A percentile compares a stretch with the other conserved stretches of the same genome.
phyloP scores from a whole-genome alignment of 2,888 invertebrate genomes.

The Cephus pulcher region DNA sequence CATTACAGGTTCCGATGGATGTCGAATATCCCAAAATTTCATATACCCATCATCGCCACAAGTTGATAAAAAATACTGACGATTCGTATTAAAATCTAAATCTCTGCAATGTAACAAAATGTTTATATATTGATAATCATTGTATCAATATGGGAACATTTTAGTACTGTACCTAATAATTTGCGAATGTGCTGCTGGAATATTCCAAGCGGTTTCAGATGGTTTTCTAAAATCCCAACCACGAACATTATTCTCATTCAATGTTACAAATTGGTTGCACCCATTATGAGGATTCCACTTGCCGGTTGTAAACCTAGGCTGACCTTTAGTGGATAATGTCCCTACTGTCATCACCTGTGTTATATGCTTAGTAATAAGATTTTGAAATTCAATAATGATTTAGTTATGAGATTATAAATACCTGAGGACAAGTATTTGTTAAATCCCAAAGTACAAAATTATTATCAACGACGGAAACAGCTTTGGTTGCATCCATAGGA shows the following conservation, averaged over 20 bases:
- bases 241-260: conserved; percentile 86
- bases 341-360: conserved; percentile 54
- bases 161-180: conserved; percentile 70
- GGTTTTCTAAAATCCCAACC: conserved; percentile 89
- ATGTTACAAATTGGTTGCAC: conserved; percentile 84
- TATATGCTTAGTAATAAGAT: neutral
- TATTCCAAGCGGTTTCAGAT: conserved; percentile 81
- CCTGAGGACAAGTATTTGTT: conserved; percentile 67
- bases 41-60: conserved; percentile 96
- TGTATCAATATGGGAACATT: neutral
- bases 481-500: conserved; percentile 78
- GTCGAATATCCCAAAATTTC: conserved; percentile 96
- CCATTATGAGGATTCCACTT: conserved; percentile 97
- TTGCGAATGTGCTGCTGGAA: conserved; percentile 90
- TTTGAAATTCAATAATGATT: neutral
- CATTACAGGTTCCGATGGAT: conserved; percentile 82
- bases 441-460: conserved; percentile 84
- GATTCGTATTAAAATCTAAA: conserved; percentile 97
- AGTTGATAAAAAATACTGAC: conserved; percentile 92
- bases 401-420: conserved; percentile 24
- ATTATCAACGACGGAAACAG: conserved; percentile 83
- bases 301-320: conserved; percentile 84
- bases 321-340: conserved; percentile 75
- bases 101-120: conserved; percentile 70
- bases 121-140: neutral